Evolutionary conservation across 30 jellyfish, hydroid and myxozoan genomes (phyloP).

Genomic region (Hydractinia echinata): DNA sequence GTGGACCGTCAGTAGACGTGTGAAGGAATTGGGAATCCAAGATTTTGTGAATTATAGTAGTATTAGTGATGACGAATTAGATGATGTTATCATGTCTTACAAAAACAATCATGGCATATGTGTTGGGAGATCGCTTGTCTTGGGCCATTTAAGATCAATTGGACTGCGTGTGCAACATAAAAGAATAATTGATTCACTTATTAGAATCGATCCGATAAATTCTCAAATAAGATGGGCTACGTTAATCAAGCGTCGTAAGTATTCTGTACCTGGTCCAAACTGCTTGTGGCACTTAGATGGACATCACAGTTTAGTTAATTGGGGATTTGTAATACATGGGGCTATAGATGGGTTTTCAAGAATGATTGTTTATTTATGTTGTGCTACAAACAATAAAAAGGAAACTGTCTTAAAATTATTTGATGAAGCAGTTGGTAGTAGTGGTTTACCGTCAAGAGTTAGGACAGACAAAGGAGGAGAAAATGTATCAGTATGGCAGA

Average conservation of each 20-base stretch:
- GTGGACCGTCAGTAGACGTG: conserved; percentile 49
- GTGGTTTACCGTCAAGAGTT: conserved; percentile 34
- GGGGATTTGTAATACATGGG: conserved; percentile 68
- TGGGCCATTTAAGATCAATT: conserved; percentile 20
- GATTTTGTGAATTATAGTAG: background rate
- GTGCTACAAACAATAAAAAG: conserved; percentile 41
- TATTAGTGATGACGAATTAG: conserved; percentile 38
- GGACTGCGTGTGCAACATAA: conserved; percentile 38
- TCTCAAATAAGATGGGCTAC: conserved; percentile 40
- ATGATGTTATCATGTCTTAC: conserved; percentile 2
- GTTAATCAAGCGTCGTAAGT: conserved; percentile 37
- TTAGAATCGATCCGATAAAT: conserved; percentile 41
- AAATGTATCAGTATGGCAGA: conserved; percentile 39
- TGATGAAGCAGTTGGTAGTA: conserved; percentile 13
- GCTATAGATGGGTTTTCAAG: conserved; percentile 65
- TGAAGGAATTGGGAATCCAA: conserved; percentile 25
- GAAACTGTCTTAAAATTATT: conserved; percentile 42
- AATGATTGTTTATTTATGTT: conserved; percentile 32
- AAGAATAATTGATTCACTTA: conserved; percentile 40
- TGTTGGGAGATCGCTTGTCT: conserved; percentile 36
- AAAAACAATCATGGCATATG: conserved; percentile 31
- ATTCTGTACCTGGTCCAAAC: conserved; percentile 52
- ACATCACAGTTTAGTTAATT: conserved; percentile 47
- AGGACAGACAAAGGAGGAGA: conserved; percentile 56
- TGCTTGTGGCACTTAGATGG: conserved; percentile 59